Base-by-base conservation (phyloP, 2,797 vertebrate genomes). In the Pygocentrus nattereri region DNA sequence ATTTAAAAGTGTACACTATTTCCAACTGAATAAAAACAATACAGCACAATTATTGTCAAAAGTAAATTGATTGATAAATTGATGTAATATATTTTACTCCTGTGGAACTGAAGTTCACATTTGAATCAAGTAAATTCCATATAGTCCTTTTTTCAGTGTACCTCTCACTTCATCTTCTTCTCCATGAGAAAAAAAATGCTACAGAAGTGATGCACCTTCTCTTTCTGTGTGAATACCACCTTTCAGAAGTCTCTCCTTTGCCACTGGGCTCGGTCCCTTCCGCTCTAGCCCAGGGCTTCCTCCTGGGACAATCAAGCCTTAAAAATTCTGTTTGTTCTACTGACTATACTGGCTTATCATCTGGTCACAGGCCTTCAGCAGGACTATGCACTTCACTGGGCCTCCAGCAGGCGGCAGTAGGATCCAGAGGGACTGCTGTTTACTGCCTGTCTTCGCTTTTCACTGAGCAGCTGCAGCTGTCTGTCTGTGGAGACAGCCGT, bases 361-460 rank as follows among this genome's bases (percentile, higher is more conserved):
- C 49, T 30, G 31, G 10, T 59, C 68, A 15, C 62, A 70, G 68
- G 56, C 25, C 12, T 70, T 27, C 44, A 5, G n/a, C 54, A 54
- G 13, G 16, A 10, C 31, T 25, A 1, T 23, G 56, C 52, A 56
- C 18, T 44, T 71, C 27, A n/a, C n/a, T 12, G 18, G 12, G 19
- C 8, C 8, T 76, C 47, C 87, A 85, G 69, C 67, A 87, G 87
- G 81, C 82, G 87, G 83, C 83, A 86, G 80, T 44, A 81, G 70
- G 61, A 21, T 54, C 72, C 65, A 81, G 18, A 50, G 11, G 31
- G 68, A 71, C 21, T 62, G 3, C 59, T 50, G n/a, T 44, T 27
- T 38, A 80, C 31, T 54, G 44, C 58, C 13, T 38, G 25, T 52
- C 23, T 74, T 30, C 47, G 74, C 3, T 10, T n/a, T 44, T 18